A percentile compares a stretch with the other conserved stretches of the same genome.
These are phyloP conservation scores for Drosophila willistoni DNA, from an alignment of 1,140 invertebrate species.

Conservation along the genomic window DNA sequence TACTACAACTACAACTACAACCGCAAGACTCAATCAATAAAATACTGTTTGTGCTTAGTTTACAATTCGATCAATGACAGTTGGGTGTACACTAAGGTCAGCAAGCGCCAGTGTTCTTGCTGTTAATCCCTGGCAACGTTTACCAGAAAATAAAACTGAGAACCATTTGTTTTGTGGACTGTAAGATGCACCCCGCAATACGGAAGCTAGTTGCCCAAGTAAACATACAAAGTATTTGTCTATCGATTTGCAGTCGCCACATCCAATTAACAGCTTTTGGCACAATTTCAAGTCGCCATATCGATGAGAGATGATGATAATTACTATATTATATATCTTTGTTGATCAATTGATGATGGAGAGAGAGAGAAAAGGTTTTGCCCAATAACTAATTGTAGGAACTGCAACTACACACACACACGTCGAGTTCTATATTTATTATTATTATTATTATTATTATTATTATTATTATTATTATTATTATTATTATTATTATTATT, in stretches of 20 bases:
- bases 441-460: no score
- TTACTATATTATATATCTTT: neutral
- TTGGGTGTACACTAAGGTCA: neutral
- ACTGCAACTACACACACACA: neutral
- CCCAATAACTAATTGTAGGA: neutral
- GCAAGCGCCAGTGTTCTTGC: neutral
- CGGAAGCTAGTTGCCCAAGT: neutral
- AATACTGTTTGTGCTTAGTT: neutral
- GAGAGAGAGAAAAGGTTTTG: neutral
- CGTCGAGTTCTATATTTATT: neutral
- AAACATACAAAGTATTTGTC: slow-evolving; percentile 4
- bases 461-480: no score
- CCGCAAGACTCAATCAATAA: neutral
- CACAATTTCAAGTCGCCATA: slow-evolving; percentile 44
- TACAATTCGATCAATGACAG: slow-evolving; percentile 32
- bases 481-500: no score
- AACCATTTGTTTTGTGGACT: neutral
- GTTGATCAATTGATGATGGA: neutral
- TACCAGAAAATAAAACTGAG: neutral
- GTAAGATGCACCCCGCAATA: neutral
- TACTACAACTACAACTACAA: neutral
- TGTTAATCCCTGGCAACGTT: slow-evolving; percentile 21
- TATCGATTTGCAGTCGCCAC: slow-evolving; percentile 59
- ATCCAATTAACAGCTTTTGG: slow-evolving; percentile 59
- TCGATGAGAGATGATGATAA: slow-evolving; percentile 14